phyloP scores from a whole-genome alignment of 2,888 invertebrate species.

The Hypomecis punctinalis region DNA sequence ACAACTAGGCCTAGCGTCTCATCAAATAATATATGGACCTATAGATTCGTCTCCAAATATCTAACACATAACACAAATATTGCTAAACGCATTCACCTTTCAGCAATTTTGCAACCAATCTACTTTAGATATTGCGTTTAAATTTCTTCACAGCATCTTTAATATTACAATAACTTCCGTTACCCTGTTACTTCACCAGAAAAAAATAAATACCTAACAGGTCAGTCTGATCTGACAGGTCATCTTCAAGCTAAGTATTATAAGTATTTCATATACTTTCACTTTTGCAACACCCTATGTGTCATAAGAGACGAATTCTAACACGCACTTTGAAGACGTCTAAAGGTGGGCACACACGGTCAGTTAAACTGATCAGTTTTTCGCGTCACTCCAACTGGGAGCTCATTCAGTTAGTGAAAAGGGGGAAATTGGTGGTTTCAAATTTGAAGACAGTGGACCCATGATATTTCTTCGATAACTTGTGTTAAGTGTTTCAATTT shows the following conservation, averaged over 20 bases:
- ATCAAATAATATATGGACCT: no score
- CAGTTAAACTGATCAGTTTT: no score
- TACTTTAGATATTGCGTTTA: slow-evolving; percentile 5
- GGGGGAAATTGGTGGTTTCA: no score
- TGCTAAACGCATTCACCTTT: background rate
- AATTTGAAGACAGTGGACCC: no score
- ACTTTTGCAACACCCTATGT: slow-evolving; percentile 28
- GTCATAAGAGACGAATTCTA: slow-evolving; percentile 21
- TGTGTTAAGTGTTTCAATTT: no score
- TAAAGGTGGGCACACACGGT: no score
- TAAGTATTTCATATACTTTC: slow-evolving; percentile 27
- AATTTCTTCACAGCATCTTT: slow-evolving; percentile 17
- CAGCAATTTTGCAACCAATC: background rate
- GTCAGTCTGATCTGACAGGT: slow-evolving; percentile 22
- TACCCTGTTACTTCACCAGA: slow-evolving; percentile 14
- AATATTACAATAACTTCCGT: slow-evolving; percentile 17
- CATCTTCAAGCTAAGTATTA: slow-evolving; percentile 21
- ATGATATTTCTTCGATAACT: no score
- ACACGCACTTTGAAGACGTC: slow-evolving; percentile 24
- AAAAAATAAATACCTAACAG: slow-evolving; percentile 1
- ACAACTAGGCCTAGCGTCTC: no score
- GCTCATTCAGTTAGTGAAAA: no score
- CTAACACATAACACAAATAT: background rate
- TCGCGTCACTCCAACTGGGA: no score
- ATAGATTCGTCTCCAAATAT: no score